Percentiles rank a stretch among this genome's conserved stretches.
These are phyloP conservation scores for Heliangelus exortis DNA, from an alignment of 2,797 vertebrate species.

Conservation along the genomic window DNA sequence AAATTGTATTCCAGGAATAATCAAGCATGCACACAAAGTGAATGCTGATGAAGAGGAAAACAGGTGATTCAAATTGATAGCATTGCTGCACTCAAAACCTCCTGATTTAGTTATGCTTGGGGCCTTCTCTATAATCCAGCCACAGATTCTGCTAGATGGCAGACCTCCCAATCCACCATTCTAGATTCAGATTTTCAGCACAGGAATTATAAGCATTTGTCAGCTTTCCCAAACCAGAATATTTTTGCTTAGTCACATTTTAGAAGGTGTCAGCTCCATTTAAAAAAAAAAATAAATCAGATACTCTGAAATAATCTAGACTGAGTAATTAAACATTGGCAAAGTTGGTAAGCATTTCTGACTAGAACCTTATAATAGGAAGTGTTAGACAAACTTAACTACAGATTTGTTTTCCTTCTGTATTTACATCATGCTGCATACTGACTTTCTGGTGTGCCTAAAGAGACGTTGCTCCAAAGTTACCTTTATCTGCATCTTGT, in stretches of 20 bases:
- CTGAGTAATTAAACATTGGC: neutral
- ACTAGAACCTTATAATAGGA: neutral
- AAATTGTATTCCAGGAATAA: neutral
- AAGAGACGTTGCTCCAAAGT: neutral
- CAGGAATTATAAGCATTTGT: neutral
- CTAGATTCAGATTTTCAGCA: neutral
- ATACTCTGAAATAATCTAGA: no score
- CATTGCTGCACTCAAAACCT: neutral
- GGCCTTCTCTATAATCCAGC: neutral
- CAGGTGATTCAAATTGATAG: neutral
- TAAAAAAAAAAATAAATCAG: no score
- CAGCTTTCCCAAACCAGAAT: neutral
- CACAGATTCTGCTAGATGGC: neutral
- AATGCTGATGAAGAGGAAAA: neutral
- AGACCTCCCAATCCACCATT: neutral
- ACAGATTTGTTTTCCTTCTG: conserved; percentile 45
- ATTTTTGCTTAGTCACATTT: neutral
- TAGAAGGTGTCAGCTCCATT: neutral
- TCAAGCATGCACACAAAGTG: neutral
- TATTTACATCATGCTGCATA: conserved; percentile 19
- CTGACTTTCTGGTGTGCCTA: neutral
- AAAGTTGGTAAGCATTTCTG: conserved; percentile 6
- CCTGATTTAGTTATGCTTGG: neutral
- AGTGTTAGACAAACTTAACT: conserved; percentile 3
- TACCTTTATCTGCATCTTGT: neutral